phyloP scores from a whole-genome alignment of 2,797 vertebrate species.

The Morus bassanus region DNA sequence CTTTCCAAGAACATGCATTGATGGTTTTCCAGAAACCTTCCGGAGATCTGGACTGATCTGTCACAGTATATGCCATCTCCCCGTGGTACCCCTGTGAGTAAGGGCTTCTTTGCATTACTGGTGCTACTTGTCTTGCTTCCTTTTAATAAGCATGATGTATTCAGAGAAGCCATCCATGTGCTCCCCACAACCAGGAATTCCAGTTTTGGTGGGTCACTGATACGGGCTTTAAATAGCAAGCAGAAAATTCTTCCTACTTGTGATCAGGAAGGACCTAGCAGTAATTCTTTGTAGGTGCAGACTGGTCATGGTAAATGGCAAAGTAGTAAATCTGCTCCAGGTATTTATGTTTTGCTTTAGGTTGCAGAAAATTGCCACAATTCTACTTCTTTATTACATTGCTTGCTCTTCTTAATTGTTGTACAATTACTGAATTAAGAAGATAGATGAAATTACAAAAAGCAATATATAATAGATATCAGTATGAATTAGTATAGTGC shows the following conservation, averaged over 20 bases:
- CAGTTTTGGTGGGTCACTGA: neutral
- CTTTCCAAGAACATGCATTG: accelerated
- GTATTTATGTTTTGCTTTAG: neutral
- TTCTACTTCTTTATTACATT: neutral
- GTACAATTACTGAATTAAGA: slow-evolving; percentile 20
- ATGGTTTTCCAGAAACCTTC: neutral
- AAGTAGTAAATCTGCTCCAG: neutral
- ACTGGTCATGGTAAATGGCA: neutral
- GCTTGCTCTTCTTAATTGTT: neutral
- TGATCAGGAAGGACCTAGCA: neutral
- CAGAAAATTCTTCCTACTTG: neutral
- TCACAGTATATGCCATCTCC: neutral
- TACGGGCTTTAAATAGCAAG: neutral
- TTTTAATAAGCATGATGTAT: neutral
- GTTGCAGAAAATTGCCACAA: neutral
- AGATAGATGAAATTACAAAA: neutral
- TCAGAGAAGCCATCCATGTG: neutral
- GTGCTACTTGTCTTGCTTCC: neutral
- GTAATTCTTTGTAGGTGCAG: neutral
- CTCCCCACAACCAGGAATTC: neutral
- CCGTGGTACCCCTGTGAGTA: accelerated
- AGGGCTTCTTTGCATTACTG: neutral
- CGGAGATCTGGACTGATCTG: neutral
- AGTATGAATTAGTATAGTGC: neutral
- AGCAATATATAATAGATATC: neutral